phyloP scores from a whole-genome alignment of 2,888 invertebrate species.

The Empis stercorea region DNA sequence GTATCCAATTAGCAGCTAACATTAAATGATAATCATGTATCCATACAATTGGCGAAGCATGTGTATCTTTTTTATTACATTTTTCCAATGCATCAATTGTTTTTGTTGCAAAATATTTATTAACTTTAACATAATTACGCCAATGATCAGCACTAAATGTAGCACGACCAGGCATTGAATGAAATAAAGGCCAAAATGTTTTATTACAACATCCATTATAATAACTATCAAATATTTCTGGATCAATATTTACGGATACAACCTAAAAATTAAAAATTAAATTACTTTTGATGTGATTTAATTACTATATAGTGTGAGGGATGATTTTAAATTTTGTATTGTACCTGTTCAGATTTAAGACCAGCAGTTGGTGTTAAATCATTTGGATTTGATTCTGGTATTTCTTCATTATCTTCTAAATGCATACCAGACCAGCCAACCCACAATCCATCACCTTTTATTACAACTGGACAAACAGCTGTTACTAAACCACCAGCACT shows the following conservation, averaged over 20 bases:
- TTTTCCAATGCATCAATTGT: conserved; percentile 55
- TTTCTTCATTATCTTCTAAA: conserved; percentile 60
- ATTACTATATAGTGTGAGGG: too few relatives aligned
- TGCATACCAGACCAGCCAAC: conserved; percentile 87
- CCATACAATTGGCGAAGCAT: conserved; percentile 65
- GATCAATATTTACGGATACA: conserved; percentile 65
- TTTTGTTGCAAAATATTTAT: conserved; percentile 70
- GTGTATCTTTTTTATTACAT: conserved; percentile 37
- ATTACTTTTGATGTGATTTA: too few relatives aligned
- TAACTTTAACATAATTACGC: conserved; percentile 67
- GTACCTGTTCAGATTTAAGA: conserved; percentile 67
- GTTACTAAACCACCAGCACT: conserved; percentile 86
- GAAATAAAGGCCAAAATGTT: conserved; percentile 85
- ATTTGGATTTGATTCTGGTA: conserved; percentile 75
- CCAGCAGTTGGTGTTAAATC: conserved; percentile 82
- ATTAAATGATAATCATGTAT: conserved; percentile 90
- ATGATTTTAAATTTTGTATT: too few relatives aligned
- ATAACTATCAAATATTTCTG: conserved; percentile 66
- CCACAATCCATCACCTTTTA: conserved; percentile 73
- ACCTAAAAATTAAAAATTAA: conserved; percentile 51
- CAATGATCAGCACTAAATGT: conserved; percentile 72
- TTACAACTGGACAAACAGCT: conserved; percentile 81
- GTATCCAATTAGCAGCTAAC: conserved; percentile 82
- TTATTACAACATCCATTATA: conserved; percentile 89
- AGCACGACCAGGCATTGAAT: conserved; percentile 83